Evolutionary conservation across 2,113 vertebrate species (phyloP), one percentile per base, ranked within the genome.

Genomic region (Otocyon megalotis): DNA sequence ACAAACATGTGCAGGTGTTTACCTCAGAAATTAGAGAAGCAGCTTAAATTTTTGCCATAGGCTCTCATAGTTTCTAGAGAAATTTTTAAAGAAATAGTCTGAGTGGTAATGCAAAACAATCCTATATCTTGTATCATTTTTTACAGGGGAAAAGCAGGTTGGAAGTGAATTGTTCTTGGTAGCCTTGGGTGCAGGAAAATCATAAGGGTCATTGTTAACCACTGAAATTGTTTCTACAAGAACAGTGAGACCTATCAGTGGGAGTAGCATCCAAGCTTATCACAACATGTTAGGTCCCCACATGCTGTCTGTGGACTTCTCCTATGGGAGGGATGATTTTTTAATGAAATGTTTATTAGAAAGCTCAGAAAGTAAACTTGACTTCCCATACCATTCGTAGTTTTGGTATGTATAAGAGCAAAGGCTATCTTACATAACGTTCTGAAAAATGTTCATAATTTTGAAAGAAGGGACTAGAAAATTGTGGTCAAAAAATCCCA

Each of bases 341-440:
- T 76, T 88, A 32, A 22, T 28, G 60, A 97, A 96, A 72, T 77
- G 24, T 88, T 88, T 67, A 72, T 95, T 88, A 82, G 85, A 62
- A 82, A 82, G 37, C 58, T 79, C 10, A 77, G 91, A 69, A 86
- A 96, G 58, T 11, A 90, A 94, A 91, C 48, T 74, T 79, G 28
- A 69, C 56, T 82, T 88, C 43, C 65, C 6, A 43, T 20, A 85
- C 58, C 24, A 35, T 82, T 90, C 58, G 54, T 79, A 86, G 58
- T 43, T 91, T 77, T 93, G 67, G 7, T 71, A 74, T 94, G 17
- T 62, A 16, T 17, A 63, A 95, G 50, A 17, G 22, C 43, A 94
- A 90, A 95, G 67, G 53, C 28, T 76, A 0, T 90, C 63, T 81
- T 58, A 63, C 17, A 84, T 1, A 48, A 50, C 81, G 35, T 72